Evolutionary conservation across 2,888 invertebrate genomes (phyloP), one percentile per base, ranked within the genome.

Genomic region (Acrobasis suavella): DNA sequence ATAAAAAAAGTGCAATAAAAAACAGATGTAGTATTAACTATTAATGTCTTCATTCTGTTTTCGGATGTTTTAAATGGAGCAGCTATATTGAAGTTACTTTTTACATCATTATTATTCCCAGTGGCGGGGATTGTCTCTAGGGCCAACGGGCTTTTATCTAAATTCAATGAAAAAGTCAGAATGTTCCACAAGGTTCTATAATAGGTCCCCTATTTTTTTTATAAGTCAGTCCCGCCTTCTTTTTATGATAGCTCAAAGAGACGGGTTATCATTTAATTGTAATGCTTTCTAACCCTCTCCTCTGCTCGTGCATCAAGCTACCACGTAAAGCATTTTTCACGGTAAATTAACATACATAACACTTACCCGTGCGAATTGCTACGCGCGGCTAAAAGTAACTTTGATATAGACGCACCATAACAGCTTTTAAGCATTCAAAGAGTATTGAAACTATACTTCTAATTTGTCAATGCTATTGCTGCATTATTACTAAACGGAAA

Each of bases 381-480:
- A 12, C 12, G 42, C 3, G 12, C 1, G 42, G n/a, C n/a, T n/a
- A n/a, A 6, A 46, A 32, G n/a, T 46, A 12, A 46, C 46, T 46
- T 46, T 15, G 16, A 15, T 50, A 15, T 46, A n/a, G n/a, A 54
- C 10, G 22, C 10, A 54, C 22, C 32, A 56, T 15, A 15, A 55
- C 37, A 62, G 32, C 42, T 55, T 55, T 37, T 37, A 60, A 74
- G 89, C 87, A 89, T 90, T 87, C 88, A 83, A 89, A 91, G 85
- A 91, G 88, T 91, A 91, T 90, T 78, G 72, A 62, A 67, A 71
- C 51, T 71, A 90, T 90, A 90, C 86, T 90, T 75, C 88, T 46
- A 87, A 78, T 88, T 89, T 88, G 85, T 72, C 69, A 85, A 86
- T 88, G 87, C 85, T 76, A 62, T 64, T 58, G 49, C 50, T 66